These are phyloP conservation scores for Varanus salvator DNA, from an alignment of 2,113 vertebrate genomes.

Conservation along the genomic window DNA sequence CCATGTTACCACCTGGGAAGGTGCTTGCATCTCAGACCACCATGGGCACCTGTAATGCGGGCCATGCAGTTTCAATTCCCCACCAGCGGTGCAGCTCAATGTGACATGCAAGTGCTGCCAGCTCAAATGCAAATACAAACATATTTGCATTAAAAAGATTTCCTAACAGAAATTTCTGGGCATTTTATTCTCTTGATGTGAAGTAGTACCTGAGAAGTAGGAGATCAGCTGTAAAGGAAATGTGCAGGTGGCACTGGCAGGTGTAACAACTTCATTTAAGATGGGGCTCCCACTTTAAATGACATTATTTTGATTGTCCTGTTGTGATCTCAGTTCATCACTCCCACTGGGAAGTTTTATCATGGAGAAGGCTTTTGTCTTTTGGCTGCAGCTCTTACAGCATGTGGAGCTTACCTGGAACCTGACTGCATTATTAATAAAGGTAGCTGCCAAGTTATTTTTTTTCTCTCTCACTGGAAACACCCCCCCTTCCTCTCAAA, in stretches of 20 bases:
- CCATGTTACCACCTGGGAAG: no score
- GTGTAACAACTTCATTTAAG: background rate
- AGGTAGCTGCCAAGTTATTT: conserved; percentile 24
- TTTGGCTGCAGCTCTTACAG: background rate
- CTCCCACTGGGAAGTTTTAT: background rate
- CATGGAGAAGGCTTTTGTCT: background rate
- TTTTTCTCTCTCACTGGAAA: conserved; percentile 58
- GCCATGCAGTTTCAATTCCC: no score
- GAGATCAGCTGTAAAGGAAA: background rate
- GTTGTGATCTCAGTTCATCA: background rate
- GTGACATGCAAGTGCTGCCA: no score
- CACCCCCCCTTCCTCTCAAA: conserved; percentile 22
- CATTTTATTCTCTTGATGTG: background rate
- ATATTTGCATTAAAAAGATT: conserved; percentile 16
- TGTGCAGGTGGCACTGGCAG: background rate
- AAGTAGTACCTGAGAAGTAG: background rate
- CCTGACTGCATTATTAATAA: conserved; percentile 11
- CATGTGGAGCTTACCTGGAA: conserved; percentile 49
- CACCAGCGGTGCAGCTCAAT: no score
- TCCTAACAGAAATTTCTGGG: conserved; percentile 8
- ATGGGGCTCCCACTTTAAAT: background rate
- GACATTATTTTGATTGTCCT: background rate
- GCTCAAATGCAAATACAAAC: background rate
- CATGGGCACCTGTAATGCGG: no score
- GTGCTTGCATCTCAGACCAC: no score